These are phyloP conservation scores for Julus scandinavius DNA, from an alignment of 2,888 invertebrate genomes.

Conservation along the genomic window DNA sequence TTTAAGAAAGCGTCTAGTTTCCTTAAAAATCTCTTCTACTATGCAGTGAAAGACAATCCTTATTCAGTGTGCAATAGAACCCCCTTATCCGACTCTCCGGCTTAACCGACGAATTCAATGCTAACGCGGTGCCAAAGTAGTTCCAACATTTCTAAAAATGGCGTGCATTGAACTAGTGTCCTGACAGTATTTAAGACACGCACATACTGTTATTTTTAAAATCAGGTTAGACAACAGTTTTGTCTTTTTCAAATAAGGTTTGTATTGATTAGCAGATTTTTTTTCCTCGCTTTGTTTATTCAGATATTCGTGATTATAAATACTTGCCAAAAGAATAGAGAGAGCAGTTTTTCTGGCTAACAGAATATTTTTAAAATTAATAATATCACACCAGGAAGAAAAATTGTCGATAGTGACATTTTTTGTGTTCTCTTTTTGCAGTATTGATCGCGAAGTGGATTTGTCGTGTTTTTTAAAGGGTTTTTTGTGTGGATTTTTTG, in stretches of 20 bases:
- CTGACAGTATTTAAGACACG: background rate
- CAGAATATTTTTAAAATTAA: slow-evolving; percentile 18
- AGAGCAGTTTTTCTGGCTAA: background rate
- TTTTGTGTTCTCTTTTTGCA: background rate
- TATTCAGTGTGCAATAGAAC: too few relatives aligned
- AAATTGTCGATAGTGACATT: slow-evolving; percentile 25
- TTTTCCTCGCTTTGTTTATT: background rate
- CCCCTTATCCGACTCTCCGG: too few relatives aligned
- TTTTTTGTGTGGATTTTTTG: slow-evolving; percentile 2
- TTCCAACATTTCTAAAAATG: background rate
- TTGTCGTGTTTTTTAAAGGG: background rate
- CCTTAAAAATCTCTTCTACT: too few relatives aligned
- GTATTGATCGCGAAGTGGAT: slow-evolving; percentile 20
- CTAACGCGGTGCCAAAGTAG: too few relatives aligned
- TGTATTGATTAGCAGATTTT: slow-evolving; percentile 29
- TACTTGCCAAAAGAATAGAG: background rate
- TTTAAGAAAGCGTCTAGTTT: too few relatives aligned
- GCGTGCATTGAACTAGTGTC: background rate
- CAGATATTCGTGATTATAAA: background rate
- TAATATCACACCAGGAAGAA: background rate
- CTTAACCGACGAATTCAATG: too few relatives aligned
- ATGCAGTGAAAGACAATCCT: too few relatives aligned
- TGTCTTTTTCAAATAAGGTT: slow-evolving; percentile 10
- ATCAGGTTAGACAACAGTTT: background rate
- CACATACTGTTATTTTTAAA: background rate